These are phyloP conservation scores for Actenoides lindsayi DNA, from an alignment of 2,113 vertebrate genomes.

Conservation along the genomic window DNA sequence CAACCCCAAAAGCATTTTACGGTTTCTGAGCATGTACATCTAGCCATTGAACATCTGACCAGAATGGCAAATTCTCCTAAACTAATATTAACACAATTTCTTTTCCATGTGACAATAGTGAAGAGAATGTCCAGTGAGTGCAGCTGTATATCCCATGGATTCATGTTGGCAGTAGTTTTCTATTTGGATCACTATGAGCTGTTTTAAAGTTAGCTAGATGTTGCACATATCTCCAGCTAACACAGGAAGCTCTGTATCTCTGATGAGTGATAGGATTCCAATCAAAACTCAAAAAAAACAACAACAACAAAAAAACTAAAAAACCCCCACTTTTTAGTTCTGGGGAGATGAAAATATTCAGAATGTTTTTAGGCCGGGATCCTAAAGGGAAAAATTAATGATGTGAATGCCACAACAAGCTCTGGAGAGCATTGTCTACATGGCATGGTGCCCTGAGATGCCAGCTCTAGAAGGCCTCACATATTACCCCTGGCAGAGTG, in stretches of 20 bases:
- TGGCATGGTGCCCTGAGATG: neutral
- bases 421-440: neutral
- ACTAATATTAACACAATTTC: neutral
- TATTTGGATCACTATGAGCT: neutral
- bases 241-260: neutral
- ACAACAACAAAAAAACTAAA: no score
- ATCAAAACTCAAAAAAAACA: neutral
- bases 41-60: neutral
- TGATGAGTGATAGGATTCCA: neutral
- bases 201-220: neutral
- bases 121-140: neutral
- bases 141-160: neutral
- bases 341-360: neutral
- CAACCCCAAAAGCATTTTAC: neutral
- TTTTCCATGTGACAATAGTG: neutral
- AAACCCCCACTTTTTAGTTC: neutral
- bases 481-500: neutral
- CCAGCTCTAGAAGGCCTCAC: neutral
- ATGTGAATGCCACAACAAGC: neutral
- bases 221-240: neutral
- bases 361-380: neutral
- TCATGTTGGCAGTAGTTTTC: neutral
- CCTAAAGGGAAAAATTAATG: neutral
- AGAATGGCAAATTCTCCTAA: neutral
- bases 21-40: neutral